Conservation (phyloP, 2,888 invertebrate species). For the Crioceris asparagi region DNA sequence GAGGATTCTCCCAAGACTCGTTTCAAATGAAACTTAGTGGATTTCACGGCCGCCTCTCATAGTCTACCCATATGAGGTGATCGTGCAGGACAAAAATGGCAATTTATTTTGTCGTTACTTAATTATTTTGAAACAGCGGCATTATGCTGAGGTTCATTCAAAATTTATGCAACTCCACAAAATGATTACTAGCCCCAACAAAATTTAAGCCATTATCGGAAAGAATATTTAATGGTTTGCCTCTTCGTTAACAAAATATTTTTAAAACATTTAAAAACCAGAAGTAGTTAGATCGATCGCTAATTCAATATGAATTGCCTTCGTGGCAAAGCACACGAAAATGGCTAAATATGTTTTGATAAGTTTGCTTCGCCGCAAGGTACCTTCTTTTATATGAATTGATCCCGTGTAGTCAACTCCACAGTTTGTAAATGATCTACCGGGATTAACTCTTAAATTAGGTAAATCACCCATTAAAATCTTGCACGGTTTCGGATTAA, state of each 20-base stretch:
- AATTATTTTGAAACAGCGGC: background rate
- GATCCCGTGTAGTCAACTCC: too few relatives aligned
- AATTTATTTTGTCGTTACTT: background rate
- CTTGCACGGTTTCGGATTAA: too few relatives aligned
- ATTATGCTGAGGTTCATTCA: background rate
- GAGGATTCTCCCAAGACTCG: constrained; percentile 2
- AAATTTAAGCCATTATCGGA: constrained; percentile 5
- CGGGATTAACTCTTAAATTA: too few relatives aligned
- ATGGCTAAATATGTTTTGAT: too few relatives aligned
- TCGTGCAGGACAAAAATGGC: too few relatives aligned
- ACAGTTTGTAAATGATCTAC: too few relatives aligned
- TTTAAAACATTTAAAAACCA: constrained; percentile 1
- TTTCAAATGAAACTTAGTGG: constrained; percentile 4
- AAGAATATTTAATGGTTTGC: background rate
- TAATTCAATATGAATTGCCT: too few relatives aligned
- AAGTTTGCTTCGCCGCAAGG: too few relatives aligned
- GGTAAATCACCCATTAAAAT: too few relatives aligned
- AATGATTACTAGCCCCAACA: constrained; percentile 3
- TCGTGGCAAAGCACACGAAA: too few relatives aligned
- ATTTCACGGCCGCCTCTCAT: constrained; percentile 5
- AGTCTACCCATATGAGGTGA: constrained; percentile 4
- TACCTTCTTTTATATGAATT: too few relatives aligned
- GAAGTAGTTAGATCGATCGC: too few relatives aligned
- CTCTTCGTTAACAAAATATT: constrained; percentile 1
- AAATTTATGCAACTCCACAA: background rate